These are phyloP conservation scores for Fragum whitleyi DNA, from an alignment of 2,888 invertebrate genomes.

Conservation along the genomic window DNA sequence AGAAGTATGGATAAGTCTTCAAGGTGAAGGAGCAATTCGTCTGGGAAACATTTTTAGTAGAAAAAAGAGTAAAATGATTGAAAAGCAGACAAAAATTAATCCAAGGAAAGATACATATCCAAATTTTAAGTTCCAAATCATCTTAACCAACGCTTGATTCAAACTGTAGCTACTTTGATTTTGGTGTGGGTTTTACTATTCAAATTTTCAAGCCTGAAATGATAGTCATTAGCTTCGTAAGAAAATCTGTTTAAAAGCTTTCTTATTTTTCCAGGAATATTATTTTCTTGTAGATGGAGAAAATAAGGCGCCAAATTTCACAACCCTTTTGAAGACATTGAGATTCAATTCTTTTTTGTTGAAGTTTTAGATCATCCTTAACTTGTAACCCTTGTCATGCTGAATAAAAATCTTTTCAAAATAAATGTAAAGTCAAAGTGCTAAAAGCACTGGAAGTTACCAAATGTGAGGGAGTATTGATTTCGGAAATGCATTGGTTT, in stretches of 20 bases:
- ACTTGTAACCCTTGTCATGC: too few relatives aligned
- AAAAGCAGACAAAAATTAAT: neutral
- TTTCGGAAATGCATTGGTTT: too few relatives aligned
- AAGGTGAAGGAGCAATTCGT: neutral
- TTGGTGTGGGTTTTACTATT: too few relatives aligned
- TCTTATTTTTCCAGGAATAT: neutral
- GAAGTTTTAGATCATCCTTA: too few relatives aligned
- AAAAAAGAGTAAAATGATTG: neutral
- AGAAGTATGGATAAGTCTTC: too few relatives aligned
- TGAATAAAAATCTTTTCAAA: too few relatives aligned
- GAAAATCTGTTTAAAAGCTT: neutral
- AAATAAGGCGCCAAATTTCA: neutral
- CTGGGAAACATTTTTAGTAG: neutral
- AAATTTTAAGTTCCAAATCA: neutral
- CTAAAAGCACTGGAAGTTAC: too few relatives aligned
- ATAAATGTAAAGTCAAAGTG: too few relatives aligned
- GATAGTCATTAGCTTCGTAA: neutral
- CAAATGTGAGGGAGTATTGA: too few relatives aligned
- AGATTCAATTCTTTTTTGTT: too few relatives aligned
- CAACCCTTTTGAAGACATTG: neutral
- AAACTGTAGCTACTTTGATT: too few relatives aligned
- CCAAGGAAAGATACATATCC: neutral
- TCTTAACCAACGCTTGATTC: too few relatives aligned
- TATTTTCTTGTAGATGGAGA: neutral
- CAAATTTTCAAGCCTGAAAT: neutral